phyloP scores from a whole-genome alignment of 2,797 vertebrate genomes.

The Gymnothorax reevesii region DNA sequence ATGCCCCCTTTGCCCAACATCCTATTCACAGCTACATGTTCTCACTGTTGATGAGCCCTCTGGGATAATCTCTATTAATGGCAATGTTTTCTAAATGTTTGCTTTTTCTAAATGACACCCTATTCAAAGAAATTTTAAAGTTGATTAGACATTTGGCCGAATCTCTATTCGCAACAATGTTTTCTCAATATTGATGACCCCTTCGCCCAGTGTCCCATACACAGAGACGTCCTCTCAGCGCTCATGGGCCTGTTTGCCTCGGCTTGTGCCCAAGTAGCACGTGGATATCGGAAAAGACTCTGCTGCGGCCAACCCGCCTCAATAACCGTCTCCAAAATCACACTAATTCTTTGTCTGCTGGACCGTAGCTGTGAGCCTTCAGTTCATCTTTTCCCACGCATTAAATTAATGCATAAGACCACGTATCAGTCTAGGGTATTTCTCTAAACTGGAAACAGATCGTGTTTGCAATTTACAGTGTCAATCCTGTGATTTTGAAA shows the following conservation, averaged over 20 bases:
- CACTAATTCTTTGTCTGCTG: not conserved
- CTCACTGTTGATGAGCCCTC: too few species aligned
- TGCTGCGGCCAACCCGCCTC: not conserved
- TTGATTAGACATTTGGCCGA: too few species aligned
- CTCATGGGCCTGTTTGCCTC: not conserved
- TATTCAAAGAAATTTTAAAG: too few species aligned
- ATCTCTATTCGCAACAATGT: too few species aligned
- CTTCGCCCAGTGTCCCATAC: not conserved
- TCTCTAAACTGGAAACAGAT: conserved; percentile 1
- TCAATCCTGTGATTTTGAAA: not conserved
- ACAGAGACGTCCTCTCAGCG: not conserved
- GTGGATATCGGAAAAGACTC: not conserved
- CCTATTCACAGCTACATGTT: too few species aligned
- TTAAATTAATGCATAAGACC: not conserved
- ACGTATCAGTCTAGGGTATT: not conserved
- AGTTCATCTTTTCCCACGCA: conserved; percentile 1
- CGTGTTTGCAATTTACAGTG: not conserved
- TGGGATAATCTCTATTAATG: too few species aligned
- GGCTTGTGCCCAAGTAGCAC: not conserved
- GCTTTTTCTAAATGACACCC: too few species aligned
- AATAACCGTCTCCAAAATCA: not conserved
- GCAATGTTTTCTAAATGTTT: too few species aligned
- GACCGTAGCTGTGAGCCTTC: not conserved
- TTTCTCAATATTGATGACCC: too few species aligned
- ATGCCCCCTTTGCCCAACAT: too few species aligned